Conservation (phyloP, 1,140 invertebrate genomes). For the Psix sp. region DNA sequence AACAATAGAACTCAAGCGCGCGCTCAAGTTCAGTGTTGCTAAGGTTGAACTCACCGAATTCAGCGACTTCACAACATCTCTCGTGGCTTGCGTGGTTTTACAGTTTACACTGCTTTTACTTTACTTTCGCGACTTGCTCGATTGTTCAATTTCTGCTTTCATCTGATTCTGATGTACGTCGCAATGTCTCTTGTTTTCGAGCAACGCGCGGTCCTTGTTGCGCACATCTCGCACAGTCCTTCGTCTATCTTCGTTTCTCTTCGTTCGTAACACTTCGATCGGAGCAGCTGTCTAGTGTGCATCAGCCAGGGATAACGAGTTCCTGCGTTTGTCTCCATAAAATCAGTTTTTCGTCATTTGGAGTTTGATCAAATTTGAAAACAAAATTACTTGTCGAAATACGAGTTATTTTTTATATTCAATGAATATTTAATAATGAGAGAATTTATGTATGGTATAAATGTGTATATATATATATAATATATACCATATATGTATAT, state of each 20-base stretch:
- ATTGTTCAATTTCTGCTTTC: conserved; percentile 38
- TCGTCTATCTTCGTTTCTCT: conserved; percentile 13
- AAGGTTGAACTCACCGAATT: conserved; percentile 15
- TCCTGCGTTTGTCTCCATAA: conserved; percentile 8
- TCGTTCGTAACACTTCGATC: conserved; percentile 51
- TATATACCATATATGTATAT: too few relatives aligned
- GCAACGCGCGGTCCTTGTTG: conserved; percentile 35
- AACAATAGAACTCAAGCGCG: conserved; percentile 42
- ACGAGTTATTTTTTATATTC: too few relatives aligned
- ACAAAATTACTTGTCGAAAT: too few relatives aligned
- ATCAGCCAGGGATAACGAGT: conserved; percentile 31
- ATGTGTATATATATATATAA: too few relatives aligned
- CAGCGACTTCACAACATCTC: conserved; percentile 20
- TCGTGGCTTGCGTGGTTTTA: background rate
- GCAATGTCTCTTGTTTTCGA: conserved; percentile 53
- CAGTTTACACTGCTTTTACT: conserved; percentile 29
- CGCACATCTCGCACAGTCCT: conserved; percentile 14
- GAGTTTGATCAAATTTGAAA: background rate
- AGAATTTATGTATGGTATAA: too few relatives aligned
- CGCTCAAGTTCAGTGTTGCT: background rate
- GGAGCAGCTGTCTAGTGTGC: conserved; percentile 53
- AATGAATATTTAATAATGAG: too few relatives aligned
- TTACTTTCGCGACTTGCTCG: conserved; percentile 18
- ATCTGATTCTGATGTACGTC: conserved; percentile 13
- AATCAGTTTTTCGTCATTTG: too few relatives aligned